A percentile compares a stretch with the other conserved stretches of the same genome.
Conservation (phyloP, 2,888 invertebrate genomes). For the Eristalinus sepulchralis region DNA sequence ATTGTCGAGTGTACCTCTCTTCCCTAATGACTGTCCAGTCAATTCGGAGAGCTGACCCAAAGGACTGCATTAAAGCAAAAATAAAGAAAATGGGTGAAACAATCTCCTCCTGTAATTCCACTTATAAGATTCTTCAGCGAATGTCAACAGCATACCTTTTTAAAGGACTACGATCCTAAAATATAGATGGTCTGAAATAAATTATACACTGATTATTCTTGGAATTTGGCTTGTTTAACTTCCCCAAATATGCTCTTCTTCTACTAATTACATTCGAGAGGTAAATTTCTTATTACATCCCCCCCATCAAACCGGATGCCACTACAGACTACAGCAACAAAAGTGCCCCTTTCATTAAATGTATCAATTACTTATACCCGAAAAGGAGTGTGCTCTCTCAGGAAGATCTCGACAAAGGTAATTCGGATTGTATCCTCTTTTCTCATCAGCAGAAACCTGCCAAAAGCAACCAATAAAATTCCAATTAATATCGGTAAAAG, state of each 20-base stretch:
- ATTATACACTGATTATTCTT: not conserved
- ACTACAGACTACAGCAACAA: conserved; percentile 1
- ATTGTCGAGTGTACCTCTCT: not conserved
- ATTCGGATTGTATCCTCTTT: not conserved
- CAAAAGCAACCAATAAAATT: conserved; percentile 55
- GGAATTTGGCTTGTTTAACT: not conserved
- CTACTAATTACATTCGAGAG: not conserved
- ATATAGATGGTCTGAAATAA: not conserved
- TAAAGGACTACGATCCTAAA: not conserved
- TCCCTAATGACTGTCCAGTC: not conserved
- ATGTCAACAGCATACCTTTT: not conserved
- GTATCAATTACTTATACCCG: conserved; percentile 28
- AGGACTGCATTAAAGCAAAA: not conserved
- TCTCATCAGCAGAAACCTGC: not conserved
- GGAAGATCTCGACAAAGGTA: not conserved
- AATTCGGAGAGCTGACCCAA: not conserved
- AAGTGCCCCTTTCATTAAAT: conserved; percentile 42
- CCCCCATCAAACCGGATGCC: not conserved
- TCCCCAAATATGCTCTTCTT: not conserved
- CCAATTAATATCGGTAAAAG: conserved; percentile 52
- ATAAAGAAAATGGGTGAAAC: not conserved
- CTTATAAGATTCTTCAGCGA: not conserved
- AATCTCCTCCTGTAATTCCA: not conserved
- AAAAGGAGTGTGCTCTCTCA: not conserved
- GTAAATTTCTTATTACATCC: not conserved